Conservation (phyloP, 2,113 vertebrate species). For the Anas platyrhynchos region DNA sequence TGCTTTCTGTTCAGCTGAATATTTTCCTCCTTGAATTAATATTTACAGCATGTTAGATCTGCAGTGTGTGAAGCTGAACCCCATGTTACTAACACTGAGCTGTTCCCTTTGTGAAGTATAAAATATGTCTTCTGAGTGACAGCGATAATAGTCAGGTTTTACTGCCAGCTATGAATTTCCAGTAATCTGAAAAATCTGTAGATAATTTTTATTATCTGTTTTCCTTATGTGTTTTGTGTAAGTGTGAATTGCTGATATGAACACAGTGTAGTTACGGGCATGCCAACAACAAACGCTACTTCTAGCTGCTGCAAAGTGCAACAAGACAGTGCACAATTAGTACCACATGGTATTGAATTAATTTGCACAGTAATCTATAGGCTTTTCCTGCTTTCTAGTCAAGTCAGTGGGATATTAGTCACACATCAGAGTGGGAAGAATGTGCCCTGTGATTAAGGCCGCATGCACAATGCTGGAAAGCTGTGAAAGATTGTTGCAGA, state of each 20-base stretch:
- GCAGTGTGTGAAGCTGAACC: not conserved
- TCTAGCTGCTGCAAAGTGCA: not conserved
- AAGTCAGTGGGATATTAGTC: not conserved
- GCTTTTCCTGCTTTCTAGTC: not conserved
- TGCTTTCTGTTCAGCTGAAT: not conserved
- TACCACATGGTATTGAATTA: not conserved
- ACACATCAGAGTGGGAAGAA: not conserved
- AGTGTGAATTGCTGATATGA: not conserved
- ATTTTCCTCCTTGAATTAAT: conserved; percentile 19
- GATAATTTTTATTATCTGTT: not conserved
- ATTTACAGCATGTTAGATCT: not conserved
- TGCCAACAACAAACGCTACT: conserved; percentile 11
- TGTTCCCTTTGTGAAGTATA: not conserved
- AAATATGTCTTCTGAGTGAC: not conserved
- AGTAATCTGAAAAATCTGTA: not conserved
- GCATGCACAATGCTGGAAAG: not conserved
- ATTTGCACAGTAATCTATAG: not conserved
- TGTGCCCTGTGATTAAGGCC: not conserved
- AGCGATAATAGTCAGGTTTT: not conserved
- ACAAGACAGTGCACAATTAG: not conserved
- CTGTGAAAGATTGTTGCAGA: not conserved
- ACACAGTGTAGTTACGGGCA: not conserved
- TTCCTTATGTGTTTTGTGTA: not conserved
- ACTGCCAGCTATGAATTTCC: not conserved
- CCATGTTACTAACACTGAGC: not conserved